Base-by-base conservation (phyloP, 2,888 invertebrate species). In the Flexamia atlantica region DNA sequence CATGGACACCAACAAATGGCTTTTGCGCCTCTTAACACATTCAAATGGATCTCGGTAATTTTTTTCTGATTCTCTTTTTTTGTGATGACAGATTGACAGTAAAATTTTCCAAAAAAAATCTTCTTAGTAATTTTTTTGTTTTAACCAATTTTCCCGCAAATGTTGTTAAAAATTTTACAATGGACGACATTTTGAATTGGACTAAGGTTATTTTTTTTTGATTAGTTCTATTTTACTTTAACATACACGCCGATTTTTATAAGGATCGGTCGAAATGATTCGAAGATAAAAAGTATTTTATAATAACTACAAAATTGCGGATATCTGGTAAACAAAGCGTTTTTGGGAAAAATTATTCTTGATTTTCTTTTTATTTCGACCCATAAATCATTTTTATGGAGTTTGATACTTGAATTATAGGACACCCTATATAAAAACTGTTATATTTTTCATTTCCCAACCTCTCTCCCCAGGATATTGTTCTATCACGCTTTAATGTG, bases 171-270 rank as follows among this genome's bases (percentile, higher is more conserved):
- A 68, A 20, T 17, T 68, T 68, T 68, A 68, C 17, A 70, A 70
- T 70, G 30, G 70, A n/a, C 70, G 70, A 28, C 70, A 70, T 70
- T 30, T 70, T 70, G 25, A 25, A 64, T 14, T 46, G 46, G 46
- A 46, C 46, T 46, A 46, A 46, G 46, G 3, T 46, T 46, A 64
- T 30, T 64, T 64, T 30, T 28, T 17, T 20, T 64, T 14, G 14
- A 10, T 2, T 46, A 46, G 17, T 2, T 46, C 4, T 46, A 9
- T 46, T 46, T 12, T 46, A 46, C 17, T 12, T 46, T 14, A 10
- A 46, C 46, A 46, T 46, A 46, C 17, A 14, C 14, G 14, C 46
- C 46, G 12, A 53, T 5, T 53, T 53, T 53, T 20, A 20, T 23
- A 23, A 53, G 23, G 7, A 23, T 53, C 23, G 53, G 23, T 23